Percentiles rank a stretch among this genome's conserved stretches.
Conservation (phyloP, 2,113 vertebrate genomes). For the Rhineura floridana region DNA sequence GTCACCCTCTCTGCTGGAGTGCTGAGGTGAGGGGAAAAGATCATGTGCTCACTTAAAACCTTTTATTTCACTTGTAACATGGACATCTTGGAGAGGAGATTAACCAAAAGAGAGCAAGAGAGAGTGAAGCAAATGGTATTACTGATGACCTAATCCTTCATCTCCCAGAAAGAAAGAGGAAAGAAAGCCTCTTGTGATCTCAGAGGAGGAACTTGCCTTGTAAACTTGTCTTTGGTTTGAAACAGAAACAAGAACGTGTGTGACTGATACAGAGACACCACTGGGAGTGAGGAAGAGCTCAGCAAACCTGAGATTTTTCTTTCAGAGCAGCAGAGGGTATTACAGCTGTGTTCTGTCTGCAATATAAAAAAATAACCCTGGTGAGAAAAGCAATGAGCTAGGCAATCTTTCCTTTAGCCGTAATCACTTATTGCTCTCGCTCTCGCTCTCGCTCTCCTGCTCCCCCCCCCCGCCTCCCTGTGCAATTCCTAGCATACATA, state of each 20-base stretch:
- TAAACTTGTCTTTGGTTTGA: slow-evolving; percentile 70
- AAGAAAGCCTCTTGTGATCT: slow-evolving; percentile 70
- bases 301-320: slow-evolving; percentile 57
- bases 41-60: slow-evolving; percentile 37
- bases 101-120: slow-evolving; percentile 70
- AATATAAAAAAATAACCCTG: slow-evolving; percentile 26
- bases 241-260: slow-evolving; percentile 70
- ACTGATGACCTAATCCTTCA: slow-evolving; percentile 69
- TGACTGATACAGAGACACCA: slow-evolving; percentile 64
- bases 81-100: slow-evolving; percentile 71
- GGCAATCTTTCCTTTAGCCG: slow-evolving; percentile 43
- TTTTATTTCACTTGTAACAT: slow-evolving; percentile 70
- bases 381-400: background rate
- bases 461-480: too few species aligned
- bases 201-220: slow-evolving; percentile 69
- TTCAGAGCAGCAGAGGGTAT: slow-evolving; percentile 46
- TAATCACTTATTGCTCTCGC: slow-evolving; percentile 43
- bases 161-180: slow-evolving; percentile 67
- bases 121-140: slow-evolving; percentile 68
- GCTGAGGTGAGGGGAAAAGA: slow-evolving; percentile 57
- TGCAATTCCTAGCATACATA: background rate
- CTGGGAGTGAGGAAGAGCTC: slow-evolving; percentile 63
- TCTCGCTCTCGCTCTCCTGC: slow-evolving; percentile 10
- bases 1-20: slow-evolving; percentile 40
- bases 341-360: slow-evolving; percentile 49